Evolutionary conservation across 2,113 vertebrate genomes (phyloP), one percentile per base, ranked within the genome.

Genomic region (Istiophorus platypterus): DNA sequence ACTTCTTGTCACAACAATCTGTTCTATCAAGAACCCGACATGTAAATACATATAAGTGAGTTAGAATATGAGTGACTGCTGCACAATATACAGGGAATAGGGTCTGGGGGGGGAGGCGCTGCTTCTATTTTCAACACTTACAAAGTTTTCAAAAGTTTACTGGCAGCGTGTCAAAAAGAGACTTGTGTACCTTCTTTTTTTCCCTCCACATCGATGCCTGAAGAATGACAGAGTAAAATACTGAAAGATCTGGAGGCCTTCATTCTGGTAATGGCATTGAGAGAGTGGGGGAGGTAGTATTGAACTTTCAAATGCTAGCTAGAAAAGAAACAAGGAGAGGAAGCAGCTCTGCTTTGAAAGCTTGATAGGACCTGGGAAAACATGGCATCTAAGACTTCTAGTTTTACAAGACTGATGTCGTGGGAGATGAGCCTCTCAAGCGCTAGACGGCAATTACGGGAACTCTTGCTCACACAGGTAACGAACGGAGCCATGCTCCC

Each of bases 381-480:
- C 79, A 87, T 78, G 76, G 63, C 82, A 87, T 84, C 89, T 65
- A 27, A 85, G 91, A 85, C 81, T 65, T 76, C 76, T 71, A 69
- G 62, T 75, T 87, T 85, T 68, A 67, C 3, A 26, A 51, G 59
- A 85, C 27, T 67, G 61, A 69, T 80, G 79, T 88, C 80, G 20
- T 49, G 81, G 82, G 87, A 82, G 77, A 72, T 78, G 59, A 84
- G 34, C 24, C 79, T 89, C 62, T 86, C 65, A 73, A 78, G 81
- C 83, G 72, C 54, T 34, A 71, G 27, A 80, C 34, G 41, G 69
- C 92, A 93, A 92, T 94, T 93, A 94, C 62, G 45, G 72, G 58
- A 84, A 82, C 68, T 71, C 82, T 89, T 75, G n/a, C 49, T 78
- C 68, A 75, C 90, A 82, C 84, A 87, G 88, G 78, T 80, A 86